Evolutionary conservation across 1,140 invertebrate genomes (phyloP).

Genomic region (Zaprionus tsacasi): DNA sequence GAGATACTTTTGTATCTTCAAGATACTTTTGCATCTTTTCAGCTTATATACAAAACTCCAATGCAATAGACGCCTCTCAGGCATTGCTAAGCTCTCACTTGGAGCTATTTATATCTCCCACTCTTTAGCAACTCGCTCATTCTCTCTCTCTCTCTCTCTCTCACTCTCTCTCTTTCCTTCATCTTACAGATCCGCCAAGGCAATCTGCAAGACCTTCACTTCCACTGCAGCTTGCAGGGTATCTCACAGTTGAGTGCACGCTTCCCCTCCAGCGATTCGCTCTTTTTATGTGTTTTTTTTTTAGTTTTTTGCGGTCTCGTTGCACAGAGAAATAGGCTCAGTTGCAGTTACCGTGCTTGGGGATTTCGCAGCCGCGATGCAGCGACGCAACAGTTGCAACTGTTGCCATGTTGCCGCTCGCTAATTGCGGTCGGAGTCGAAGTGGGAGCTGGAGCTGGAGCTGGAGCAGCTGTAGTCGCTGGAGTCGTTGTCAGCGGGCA

Average conservation of each 20-base stretch:
- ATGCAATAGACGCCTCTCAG: no score
- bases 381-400: conserved; percentile 42
- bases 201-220: not conserved
- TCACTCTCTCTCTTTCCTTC: no score
- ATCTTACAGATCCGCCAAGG: no score
- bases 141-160: no score
- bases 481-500: conserved; percentile 44
- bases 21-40: no score
- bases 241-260: not conserved
- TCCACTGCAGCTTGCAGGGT: not conserved
- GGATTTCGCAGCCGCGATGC: conserved; percentile 13
- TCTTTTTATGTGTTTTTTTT: not conserved
- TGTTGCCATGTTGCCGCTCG: conserved; percentile 31
- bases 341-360: conserved; percentile 36
- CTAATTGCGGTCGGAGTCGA: conserved; percentile 66
- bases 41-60: no score
- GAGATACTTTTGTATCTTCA: no score
- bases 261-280: not conserved
- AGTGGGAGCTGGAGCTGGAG: conserved; percentile 1
- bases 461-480: conserved; percentile 1
- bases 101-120: no score
- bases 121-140: no score
- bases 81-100: no score
- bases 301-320: conserved; percentile 18
- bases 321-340: conserved; percentile 27